These are phyloP conservation scores for Caenorhabditis brenneri DNA, from an alignment of 1,140 invertebrate genomes.

Conservation along the genomic window DNA sequence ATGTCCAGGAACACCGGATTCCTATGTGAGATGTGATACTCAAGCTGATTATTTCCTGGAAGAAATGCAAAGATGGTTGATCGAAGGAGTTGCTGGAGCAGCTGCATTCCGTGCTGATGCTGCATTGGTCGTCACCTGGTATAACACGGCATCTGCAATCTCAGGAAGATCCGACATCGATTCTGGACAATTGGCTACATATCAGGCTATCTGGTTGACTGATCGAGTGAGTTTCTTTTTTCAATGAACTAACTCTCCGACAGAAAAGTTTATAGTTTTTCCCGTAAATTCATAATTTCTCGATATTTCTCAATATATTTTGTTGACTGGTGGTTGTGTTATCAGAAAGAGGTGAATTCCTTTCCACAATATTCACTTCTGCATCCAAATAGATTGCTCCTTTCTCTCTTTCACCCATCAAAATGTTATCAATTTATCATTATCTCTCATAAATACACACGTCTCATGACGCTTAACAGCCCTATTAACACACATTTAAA, in stretches of 20 bases:
- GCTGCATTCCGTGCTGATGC: constrained; percentile 69
- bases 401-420: constrained; percentile 5
- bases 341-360: constrained; percentile 11
- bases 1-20: constrained; percentile 65
- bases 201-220: constrained; percentile 69
- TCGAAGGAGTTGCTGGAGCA: constrained; percentile 69
- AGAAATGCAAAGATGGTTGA: constrained; percentile 70
- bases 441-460: constrained; percentile 36
- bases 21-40: constrained; percentile 67
- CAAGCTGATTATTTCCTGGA: constrained; percentile 68
- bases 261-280: neutral
- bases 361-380: constrained; percentile 16
- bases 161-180: constrained; percentile 69
- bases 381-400: constrained; percentile 28
- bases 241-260: neutral
- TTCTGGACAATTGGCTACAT: constrained; percentile 67
- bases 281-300: neutral
- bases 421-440: constrained; percentile 37
- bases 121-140: constrained; percentile 70
- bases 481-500: constrained; percentile 38
- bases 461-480: constrained; percentile 39
- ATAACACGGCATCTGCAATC: constrained; percentile 70
- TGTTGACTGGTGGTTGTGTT: neutral
- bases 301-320: neutral
- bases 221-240: constrained; percentile 50